These are phyloP conservation scores for Liolophura sinensis DNA, from an alignment of 1,140 invertebrate species.

Conservation along the genomic window DNA sequence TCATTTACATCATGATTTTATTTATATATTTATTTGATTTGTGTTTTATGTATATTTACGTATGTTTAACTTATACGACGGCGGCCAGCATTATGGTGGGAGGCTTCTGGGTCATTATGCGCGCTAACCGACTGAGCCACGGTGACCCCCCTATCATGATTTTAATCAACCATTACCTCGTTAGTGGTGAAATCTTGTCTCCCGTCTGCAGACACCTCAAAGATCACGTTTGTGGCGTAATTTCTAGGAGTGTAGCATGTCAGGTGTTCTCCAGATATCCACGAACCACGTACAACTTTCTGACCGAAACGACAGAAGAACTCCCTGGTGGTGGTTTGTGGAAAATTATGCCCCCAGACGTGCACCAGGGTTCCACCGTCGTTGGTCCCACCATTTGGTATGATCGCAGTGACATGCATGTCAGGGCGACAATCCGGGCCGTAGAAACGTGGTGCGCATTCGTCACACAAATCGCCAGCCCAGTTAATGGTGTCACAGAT, in stretches of 20 bases:
- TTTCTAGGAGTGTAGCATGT: conserved; percentile 18
- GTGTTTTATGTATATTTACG: too few relatives aligned
- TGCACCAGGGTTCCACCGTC: conserved; percentile 27
- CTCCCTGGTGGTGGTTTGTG: conserved; percentile 12
- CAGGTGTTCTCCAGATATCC: conserved; percentile 23
- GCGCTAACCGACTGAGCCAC: too few relatives aligned
- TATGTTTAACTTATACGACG: too few relatives aligned
- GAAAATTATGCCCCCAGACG: conserved; percentile 32
- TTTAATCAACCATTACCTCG: conserved; percentile 13
- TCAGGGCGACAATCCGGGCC: conserved; percentile 28
- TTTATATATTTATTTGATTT: too few relatives aligned
- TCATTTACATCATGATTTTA: too few relatives aligned
- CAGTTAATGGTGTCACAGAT: conserved; percentile 23
- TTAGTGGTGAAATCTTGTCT: conserved; percentile 16
- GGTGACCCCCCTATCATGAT: too few relatives aligned
- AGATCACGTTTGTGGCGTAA: conserved; percentile 7
- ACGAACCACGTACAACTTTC: conserved; percentile 13
- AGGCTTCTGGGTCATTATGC: too few relatives aligned
- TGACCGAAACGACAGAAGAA: conserved; percentile 25
- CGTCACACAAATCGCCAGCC: conserved; percentile 28
- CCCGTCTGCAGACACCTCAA: conserved; percentile 22
- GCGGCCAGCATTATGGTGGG: too few relatives aligned
- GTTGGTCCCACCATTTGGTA: conserved; percentile 21
- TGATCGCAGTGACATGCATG: conserved; percentile 17
- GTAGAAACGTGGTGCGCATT: conserved; percentile 30